Conservation (phyloP, 2,888 invertebrate genomes). For the Leptopilina syphax region DNA sequence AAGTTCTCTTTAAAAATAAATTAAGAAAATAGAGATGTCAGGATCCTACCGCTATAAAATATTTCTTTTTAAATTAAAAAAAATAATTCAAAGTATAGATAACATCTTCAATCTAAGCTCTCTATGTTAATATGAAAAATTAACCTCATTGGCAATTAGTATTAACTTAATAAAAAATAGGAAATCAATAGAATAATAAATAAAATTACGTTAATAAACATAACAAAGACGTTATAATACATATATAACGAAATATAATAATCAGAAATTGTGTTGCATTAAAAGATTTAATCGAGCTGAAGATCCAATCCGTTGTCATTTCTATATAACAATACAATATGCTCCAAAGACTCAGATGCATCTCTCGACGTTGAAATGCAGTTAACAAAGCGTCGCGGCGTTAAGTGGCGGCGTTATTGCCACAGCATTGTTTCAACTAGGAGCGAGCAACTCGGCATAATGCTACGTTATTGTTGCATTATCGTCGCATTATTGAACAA, state of each 20-base stretch:
- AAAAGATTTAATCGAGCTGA: slow-evolving; percentile 2
- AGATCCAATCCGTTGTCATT: background rate
- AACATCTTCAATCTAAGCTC: too few relatives aligned
- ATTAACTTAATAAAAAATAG: too few relatives aligned
- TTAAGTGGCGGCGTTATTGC: slow-evolving; percentile 32
- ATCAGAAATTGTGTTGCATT: background rate
- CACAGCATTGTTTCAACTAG: slow-evolving; percentile 45
- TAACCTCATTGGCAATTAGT: too few relatives aligned
- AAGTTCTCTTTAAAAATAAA: too few relatives aligned
- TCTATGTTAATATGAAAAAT: too few relatives aligned
- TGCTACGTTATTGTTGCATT: slow-evolving; percentile 40
- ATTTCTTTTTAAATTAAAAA: too few relatives aligned
- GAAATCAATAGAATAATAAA: too few relatives aligned
- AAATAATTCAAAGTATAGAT: too few relatives aligned
- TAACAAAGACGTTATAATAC: background rate
- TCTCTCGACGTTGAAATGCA: slow-evolving; percentile 30
- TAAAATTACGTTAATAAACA: background rate
- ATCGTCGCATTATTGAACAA: slow-evolving; percentile 40
- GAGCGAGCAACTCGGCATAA: slow-evolving; percentile 45
- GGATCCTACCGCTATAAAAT: too few relatives aligned
- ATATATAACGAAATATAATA: background rate
- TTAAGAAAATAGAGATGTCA: too few relatives aligned
- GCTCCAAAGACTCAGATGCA: slow-evolving; percentile 25
- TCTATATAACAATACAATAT: slow-evolving; percentile 20
- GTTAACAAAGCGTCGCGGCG: slow-evolving; percentile 32